These are phyloP conservation scores for Malachius bipustulatus DNA, from an alignment of 2,888 invertebrate species.

Conservation along the genomic window DNA sequence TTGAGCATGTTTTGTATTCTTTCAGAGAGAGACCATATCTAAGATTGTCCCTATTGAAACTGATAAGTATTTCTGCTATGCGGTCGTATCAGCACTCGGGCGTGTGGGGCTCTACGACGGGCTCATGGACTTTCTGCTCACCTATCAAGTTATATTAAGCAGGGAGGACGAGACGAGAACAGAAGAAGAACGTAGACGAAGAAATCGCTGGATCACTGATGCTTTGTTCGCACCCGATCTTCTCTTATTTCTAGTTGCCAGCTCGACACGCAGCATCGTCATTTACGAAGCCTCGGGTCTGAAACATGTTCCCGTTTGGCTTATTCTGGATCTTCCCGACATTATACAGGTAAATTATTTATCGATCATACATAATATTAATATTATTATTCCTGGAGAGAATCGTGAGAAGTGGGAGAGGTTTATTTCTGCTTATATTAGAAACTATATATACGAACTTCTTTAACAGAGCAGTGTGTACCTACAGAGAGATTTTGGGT, in stretches of 20 bases:
- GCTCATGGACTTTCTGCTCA: constrained; percentile 39
- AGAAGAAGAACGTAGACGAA: constrained; percentile 33
- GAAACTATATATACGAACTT: too few species aligned
- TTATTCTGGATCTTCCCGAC: constrained; percentile 45
- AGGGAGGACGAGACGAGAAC: constrained; percentile 39
- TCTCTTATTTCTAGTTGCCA: constrained; percentile 41
- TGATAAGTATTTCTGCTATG: constrained; percentile 48
- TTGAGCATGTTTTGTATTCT: too few species aligned
- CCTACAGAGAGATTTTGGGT: too few species aligned
- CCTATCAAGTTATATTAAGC: constrained; percentile 43
- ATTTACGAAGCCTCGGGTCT: constrained; percentile 48
- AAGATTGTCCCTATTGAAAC: constrained; percentile 47
- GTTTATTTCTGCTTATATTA: too few species aligned
- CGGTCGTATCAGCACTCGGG: constrained; percentile 46
- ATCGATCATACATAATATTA: too few species aligned
- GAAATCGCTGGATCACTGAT: constrained; percentile 51
- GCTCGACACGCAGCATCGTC: constrained; percentile 47
- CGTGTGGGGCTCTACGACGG: constrained; percentile 48
- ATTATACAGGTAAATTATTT: constrained; percentile 43
- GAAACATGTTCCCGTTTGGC: constrained; percentile 44
- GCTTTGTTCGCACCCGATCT: constrained; percentile 46
- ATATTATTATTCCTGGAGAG: too few species aligned
- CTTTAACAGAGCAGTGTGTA: too few species aligned
- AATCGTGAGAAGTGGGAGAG: too few species aligned
- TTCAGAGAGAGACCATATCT: constrained; percentile 46